These are phyloP conservation scores for Mamestra brassicae DNA, from an alignment of 2,888 invertebrate genomes.

Conservation along the genomic window DNA sequence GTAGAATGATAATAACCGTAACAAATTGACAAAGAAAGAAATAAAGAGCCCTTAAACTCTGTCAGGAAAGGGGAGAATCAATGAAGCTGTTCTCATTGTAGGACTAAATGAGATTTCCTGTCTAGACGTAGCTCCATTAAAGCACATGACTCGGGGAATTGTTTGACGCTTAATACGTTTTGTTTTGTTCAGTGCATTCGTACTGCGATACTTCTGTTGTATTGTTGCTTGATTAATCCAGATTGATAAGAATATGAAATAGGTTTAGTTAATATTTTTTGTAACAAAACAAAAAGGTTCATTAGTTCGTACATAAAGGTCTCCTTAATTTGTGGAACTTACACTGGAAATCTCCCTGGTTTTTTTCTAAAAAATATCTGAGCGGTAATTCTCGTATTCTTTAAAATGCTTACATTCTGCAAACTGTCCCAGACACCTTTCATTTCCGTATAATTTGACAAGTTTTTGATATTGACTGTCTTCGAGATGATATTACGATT, in stretches of 20 bases:
- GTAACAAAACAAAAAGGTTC: no score
- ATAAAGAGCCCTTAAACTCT: slow-evolving; percentile 17
- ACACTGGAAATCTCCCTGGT: no score
- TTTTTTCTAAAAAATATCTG: no score
- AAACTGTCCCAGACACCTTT: no score
- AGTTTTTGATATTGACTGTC: no score
- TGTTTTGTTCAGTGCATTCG: slow-evolving; percentile 26
- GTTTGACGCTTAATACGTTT: slow-evolving; percentile 18
- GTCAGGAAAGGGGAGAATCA: slow-evolving; percentile 31
- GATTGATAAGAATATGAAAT: background rate
- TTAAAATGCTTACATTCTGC: no score
- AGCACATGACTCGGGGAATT: slow-evolving; percentile 49
- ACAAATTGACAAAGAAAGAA: slow-evolving; percentile 8
- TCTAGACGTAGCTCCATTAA: slow-evolving; percentile 61
- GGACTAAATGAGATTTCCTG: slow-evolving; percentile 56
- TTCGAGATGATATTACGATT: no score
- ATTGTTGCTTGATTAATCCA: background rate
- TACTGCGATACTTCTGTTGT: background rate
- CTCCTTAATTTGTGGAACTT: no score
- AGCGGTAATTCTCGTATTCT: no score
- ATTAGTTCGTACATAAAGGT: no score
- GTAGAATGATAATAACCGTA: background rate
- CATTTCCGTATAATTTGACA: no score
- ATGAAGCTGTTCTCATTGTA: slow-evolving; percentile 39
- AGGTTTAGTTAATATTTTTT: no score